Evolutionary conservation across 2,797 vertebrate species (phyloP), one percentile per base, ranked within the genome.

Genomic region (Notolepis coatsorum): DNA sequence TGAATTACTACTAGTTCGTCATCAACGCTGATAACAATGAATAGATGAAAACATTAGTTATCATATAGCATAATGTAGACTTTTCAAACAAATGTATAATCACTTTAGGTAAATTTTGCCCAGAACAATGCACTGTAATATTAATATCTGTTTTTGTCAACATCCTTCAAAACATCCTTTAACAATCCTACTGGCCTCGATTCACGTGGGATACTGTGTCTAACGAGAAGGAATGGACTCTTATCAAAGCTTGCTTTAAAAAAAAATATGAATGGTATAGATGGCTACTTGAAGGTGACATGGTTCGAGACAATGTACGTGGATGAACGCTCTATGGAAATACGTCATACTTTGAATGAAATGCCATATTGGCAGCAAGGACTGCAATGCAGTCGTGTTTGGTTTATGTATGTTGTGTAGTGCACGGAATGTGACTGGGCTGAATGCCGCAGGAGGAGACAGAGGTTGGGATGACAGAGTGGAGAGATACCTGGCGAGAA

Each of bases 301-400:
- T 63, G 75, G 90, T 84, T 56, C 81, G 76, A 86, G 87, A 74
- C 43, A 55, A 75, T 87, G 63, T 60, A 25, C 84, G 77, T 20
- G 47, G 65, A 28, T 39, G 37, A 80, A 71, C 47, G 61, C 61
- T 49, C 13, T 48, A 57, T 51, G 53, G 59, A 8, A 67, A 57
- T 61, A 24, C 41, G 61, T 49, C 23, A 35, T 25, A 9, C 3
- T 59, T 56, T 61, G 33, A 66, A 71, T 55, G 42, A 63, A 52
- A 58, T 28, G 28, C 42, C 24, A 48, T 12, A 5, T 37, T 52
- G 64, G 47, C 20, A 18, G 3, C 21, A 41, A 13, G 21, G 56
- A 23, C 13, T 41, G 25, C 13, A 33, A 33, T 37, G 38, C 20
- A 17, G 27, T 55, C 45, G 46, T 39, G 25, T 24, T 12, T 20